A percentile compares a stretch with the other conserved stretches of the same genome.
Conservation (phyloP, 2,113 vertebrate species). For the Neotoma lepida region DNA sequence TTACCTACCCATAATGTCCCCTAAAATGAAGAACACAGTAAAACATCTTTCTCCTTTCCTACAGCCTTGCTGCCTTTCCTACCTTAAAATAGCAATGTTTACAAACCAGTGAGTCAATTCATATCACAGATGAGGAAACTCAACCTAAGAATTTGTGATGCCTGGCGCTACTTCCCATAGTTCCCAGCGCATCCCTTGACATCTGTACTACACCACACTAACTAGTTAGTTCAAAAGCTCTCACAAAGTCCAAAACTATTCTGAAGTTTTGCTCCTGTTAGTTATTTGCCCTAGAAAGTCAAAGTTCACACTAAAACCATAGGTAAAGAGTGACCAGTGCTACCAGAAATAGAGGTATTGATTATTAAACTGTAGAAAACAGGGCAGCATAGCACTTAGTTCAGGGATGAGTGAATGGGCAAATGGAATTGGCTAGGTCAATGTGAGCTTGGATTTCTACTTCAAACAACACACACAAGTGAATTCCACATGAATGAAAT, state of each 20-base stretch:
- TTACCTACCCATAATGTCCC: not conserved
- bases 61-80: not conserved
- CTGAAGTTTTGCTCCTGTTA: not conserved
- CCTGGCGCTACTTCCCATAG: not conserved
- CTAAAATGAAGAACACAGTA: not conserved
- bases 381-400: not conserved
- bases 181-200: not conserved
- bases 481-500: not conserved
- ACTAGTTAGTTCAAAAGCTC: not conserved
- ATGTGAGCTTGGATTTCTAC: constrained; percentile 8
- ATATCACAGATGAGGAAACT: not conserved
- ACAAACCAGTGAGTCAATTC: not conserved
- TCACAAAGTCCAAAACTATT: not conserved
- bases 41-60: not conserved
- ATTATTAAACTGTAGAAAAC: not conserved
- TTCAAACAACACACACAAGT: not conserved
- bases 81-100: not conserved
- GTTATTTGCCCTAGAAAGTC: not conserved
- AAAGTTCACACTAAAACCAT: constrained; percentile 3
- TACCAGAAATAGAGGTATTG: not conserved
- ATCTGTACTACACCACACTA: not conserved
- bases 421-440: not conserved
- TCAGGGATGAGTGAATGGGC: not conserved
- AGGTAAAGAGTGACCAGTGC: not conserved
- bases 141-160: not conserved